Evolutionary conservation across 2,113 vertebrate genomes (phyloP), one percentile per base, ranked within the genome.

Genomic region (Plestiodon gilberti): DNA sequence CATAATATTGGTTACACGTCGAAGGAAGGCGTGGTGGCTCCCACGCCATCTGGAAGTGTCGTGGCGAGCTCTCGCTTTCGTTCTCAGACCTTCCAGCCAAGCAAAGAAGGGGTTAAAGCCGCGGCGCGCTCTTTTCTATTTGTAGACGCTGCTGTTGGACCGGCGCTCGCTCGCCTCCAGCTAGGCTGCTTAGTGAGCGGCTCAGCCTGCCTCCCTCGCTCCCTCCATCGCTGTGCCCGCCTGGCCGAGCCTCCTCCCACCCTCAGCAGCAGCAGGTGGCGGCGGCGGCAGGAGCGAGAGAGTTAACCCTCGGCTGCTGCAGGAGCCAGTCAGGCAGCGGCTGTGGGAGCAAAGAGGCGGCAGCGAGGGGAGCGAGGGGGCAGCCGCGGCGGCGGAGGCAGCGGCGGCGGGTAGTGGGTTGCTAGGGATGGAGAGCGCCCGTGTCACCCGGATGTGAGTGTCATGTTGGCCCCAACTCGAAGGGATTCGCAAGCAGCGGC

Each of bases 401-500:
- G 65, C 87, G 15, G 65, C 33, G 70, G 65, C 78, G 67, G 59
- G 71, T 78, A 87, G 88, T 83, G 91, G 93, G 93, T 91, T 94
- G 94, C 93, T 90, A 90, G 92, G 93, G 92, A 90, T 94, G 94
- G 94, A 92, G 90, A 88, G 94, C 92, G 91, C 94, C 93, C 86
- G 93, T 93, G 93, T 94, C 95, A 94, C 94, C 94, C 94, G 95
- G 94, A 95, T 96, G 95, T 95, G 94, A 96, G 94, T 93, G 94
- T 94, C 94, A 96, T 96, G 95, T 94, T 95, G 94, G 94, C 93
- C 94, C 93, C 85, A 94, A 94, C 94, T 95, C 91, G 28, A 75
- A 93, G 88, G 89, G 94, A 92, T 93, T 91, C 90, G 91, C 93
- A 92, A 94, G 92, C 91, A 90, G 91, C 84, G 73, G 87, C 6